These are phyloP conservation scores for Poecilia latipinna DNA, from an alignment of 2,113 vertebrate species.

Conservation along the genomic window DNA sequence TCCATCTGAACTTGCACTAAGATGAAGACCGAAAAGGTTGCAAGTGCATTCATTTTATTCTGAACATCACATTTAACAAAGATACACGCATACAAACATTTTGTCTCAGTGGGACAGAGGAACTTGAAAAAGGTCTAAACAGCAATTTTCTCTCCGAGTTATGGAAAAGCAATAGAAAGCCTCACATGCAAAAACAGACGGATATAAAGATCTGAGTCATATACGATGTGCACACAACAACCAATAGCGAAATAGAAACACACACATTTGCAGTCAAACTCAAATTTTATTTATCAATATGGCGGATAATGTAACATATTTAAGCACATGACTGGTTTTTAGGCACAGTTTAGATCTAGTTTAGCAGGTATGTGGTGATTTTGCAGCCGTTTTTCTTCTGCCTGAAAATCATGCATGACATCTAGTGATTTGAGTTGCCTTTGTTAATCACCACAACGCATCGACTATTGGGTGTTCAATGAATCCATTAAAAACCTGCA, in stretches of 20 bases:
- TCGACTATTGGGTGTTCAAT: background rate
- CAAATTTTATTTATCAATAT: background rate
- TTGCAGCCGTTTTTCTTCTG: no score
- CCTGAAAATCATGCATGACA: no score
- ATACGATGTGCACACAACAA: constrained; percentile 4
- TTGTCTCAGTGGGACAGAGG: background rate
- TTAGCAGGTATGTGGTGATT: background rate
- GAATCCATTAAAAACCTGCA: background rate
- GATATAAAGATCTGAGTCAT: background rate
- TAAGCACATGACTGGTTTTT: background rate
- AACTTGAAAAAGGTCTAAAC: constrained; percentile 6
- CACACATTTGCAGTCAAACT: background rate
- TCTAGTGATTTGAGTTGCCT: background rate
- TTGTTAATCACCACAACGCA: background rate
- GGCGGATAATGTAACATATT: constrained; percentile 2
- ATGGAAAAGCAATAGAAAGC: background rate
- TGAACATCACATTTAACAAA: constrained; percentile 31
- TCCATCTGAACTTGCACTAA: background rate
- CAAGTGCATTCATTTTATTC: constrained; percentile 45
- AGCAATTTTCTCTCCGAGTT: constrained; percentile 2
- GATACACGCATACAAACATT: constrained; percentile 7
- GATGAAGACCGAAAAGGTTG: background rate
- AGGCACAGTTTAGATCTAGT: background rate
- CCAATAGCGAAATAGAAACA: constrained; percentile 1
- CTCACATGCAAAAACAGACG: background rate